phyloP scores from a whole-genome alignment of 2,113 vertebrate species.

The Mohoua ochrocephala region DNA sequence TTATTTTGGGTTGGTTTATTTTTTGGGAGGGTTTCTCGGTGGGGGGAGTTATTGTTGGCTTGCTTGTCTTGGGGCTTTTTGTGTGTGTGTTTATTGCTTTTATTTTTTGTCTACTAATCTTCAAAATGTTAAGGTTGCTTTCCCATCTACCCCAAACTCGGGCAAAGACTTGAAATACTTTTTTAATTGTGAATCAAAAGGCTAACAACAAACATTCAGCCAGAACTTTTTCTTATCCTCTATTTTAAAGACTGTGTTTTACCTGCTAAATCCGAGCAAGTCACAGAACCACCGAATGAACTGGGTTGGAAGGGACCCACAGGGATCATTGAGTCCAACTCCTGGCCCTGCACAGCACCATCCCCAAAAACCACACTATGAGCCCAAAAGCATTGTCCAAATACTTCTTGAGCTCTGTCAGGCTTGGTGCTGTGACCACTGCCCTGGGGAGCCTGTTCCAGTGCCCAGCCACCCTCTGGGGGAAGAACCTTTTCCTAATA shows the following conservation, averaged over 20 bases:
- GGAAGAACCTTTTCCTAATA: not conserved
- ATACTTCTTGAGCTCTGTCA: rapidly evolving
- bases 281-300: not conserved
- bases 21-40: too few species aligned
- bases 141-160: not conserved
- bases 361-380: not conserved
- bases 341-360: not conserved
- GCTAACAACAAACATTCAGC: not conserved
- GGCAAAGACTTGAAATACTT: not conserved
- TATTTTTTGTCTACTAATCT: not conserved
- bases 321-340: rapidly evolving
- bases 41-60: not conserved
- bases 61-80: rapidly evolving
- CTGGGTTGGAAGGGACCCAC: not conserved
- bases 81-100: not conserved
- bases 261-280: not conserved
- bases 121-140: not conserved
- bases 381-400: not conserved
- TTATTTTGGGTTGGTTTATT: not conserved
- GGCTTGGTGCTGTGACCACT: not conserved
- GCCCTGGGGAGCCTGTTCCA: not conserved
- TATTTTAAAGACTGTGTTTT: not conserved
- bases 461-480: rapidly evolving
- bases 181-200: not conserved
- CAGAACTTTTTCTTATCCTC: not conserved